phyloP scores from a whole-genome alignment of 2,797 vertebrate species.

The Pseudochaenichthys georgianus region DNA sequence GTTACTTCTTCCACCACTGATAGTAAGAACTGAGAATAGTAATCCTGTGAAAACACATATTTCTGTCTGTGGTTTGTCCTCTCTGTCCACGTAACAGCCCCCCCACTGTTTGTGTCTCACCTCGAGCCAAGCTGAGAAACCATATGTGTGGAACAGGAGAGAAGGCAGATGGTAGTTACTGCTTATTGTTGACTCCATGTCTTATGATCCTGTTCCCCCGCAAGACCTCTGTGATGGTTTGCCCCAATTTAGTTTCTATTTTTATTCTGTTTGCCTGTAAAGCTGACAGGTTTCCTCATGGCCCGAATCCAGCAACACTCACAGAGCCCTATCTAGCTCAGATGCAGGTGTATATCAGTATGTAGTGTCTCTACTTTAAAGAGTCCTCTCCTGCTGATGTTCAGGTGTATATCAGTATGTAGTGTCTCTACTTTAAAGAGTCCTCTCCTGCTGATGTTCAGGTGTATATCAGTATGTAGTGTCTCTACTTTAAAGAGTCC shows the following conservation, averaged over 20 bases:
- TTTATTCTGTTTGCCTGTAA: neutral
- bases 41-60: neutral
- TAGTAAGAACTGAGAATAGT: neutral
- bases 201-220: slow-evolving; percentile 21
- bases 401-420: too few species aligned
- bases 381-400: too few species aligned
- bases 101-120: slow-evolving; percentile 33
- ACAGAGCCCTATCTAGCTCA: neutral
- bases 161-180: slow-evolving; percentile 25
- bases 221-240: slow-evolving; percentile 18
- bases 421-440: too few species aligned
- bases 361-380: too few species aligned
- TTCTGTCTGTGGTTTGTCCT: neutral
- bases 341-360: too few species aligned
- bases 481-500: too few species aligned
- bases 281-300: neutral
- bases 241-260: neutral
- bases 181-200: slow-evolving; percentile 34
- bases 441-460: too few species aligned
- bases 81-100: neutral
- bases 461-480: too few species aligned
- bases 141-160: slow-evolving; percentile 40
- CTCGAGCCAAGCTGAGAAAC: slow-evolving; percentile 40
- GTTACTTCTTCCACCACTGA: too few species aligned
- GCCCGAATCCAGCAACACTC: neutral